Conservation (phyloP, 92 coral and sea anemone genomes). For the Isaurus tuberculatus region DNA sequence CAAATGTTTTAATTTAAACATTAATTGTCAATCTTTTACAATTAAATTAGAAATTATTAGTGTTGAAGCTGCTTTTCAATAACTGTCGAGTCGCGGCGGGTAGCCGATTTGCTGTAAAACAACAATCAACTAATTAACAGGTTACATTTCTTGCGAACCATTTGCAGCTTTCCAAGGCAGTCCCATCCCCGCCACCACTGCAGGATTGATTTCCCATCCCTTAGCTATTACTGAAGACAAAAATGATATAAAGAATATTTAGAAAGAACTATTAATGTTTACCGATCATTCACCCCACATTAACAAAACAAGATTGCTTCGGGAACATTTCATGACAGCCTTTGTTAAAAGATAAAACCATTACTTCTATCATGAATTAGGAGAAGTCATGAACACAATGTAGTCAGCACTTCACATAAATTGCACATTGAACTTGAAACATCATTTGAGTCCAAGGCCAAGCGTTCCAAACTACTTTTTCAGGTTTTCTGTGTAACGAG, state of each 20-base stretch:
- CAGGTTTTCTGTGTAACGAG: neutral
- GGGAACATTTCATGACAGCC: neutral
- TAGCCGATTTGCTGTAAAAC: conserved; percentile 37
- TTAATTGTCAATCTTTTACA: conserved; percentile 24
- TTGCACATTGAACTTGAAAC: neutral
- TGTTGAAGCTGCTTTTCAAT: conserved; percentile 34
- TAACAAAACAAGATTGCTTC: conserved; percentile 5
- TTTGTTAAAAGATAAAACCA: neutral
- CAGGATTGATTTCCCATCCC: neutral
- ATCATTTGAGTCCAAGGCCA: too few relatives aligned
- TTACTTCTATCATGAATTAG: neutral
- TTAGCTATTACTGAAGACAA: conserved; percentile 11
- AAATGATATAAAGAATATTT: conserved; percentile 15
- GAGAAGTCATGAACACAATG: neutral
- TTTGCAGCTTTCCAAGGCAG: neutral
- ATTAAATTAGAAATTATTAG: conserved; percentile 42
- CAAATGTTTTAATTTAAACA: conserved; percentile 32
- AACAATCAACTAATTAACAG: conserved; percentile 47
- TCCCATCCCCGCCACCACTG: conserved; percentile 25
- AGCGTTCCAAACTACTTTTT: neutral
- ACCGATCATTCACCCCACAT: neutral
- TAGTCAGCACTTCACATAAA: neutral
- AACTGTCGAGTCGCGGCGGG: conserved; percentile 34
- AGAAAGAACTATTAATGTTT: conserved; percentile 20
- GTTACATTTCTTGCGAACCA: neutral